Base-by-base conservation (phyloP, 2,797 vertebrate genomes). In the Pseudotriccus pelzelni region DNA sequence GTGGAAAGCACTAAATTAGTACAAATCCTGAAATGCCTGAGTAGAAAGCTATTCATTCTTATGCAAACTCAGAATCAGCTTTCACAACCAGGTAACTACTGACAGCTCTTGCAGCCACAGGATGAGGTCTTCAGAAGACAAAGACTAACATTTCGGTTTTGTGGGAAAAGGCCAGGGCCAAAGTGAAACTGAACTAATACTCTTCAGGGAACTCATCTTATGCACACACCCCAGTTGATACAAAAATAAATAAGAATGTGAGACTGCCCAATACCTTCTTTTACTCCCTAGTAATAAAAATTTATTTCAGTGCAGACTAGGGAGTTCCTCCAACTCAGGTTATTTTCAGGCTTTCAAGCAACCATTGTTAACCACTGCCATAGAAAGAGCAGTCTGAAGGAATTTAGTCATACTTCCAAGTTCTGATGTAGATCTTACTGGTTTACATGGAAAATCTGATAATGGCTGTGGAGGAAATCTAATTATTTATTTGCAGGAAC, bases 151-250 rank as follows among this genome's bases (percentile, higher is more conserved):
- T 62, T 56, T 15, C 77, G 59, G 7, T 74, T 36, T 28, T 50
- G 4, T 23, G 58, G 25, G 14, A 70, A 72, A 81, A 36, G 30
- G 34, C 9, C 1, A 0, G 1, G 0, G 7, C 9, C 43, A 75
- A 9, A 63, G 36, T 39, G 46, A 68, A 84, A 39, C 17, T 19
- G 16, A 53, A 63, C 14, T 23, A 17, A 47, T 7, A 8, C 39
- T n/a, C 21, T 90, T 69, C 50, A 68, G 63, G 18, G 7, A 67
- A 34, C 5, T 34, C 1, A n/a, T 32, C 19, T 36, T 58, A 36
- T 28, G 14, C 5, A 9, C 23, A 3, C 5, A 49, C 6, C 4
- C 4, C 1, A 34, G 66, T 2, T 7, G 2, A 30, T 11, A 62
- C 32, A 39, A 53, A 5, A 75, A n/a, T 50, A 3, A 83, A 49